Evolutionary conservation across 2,888 invertebrate species (phyloP).

Genomic region (Cerceris ruficornis): DNA sequence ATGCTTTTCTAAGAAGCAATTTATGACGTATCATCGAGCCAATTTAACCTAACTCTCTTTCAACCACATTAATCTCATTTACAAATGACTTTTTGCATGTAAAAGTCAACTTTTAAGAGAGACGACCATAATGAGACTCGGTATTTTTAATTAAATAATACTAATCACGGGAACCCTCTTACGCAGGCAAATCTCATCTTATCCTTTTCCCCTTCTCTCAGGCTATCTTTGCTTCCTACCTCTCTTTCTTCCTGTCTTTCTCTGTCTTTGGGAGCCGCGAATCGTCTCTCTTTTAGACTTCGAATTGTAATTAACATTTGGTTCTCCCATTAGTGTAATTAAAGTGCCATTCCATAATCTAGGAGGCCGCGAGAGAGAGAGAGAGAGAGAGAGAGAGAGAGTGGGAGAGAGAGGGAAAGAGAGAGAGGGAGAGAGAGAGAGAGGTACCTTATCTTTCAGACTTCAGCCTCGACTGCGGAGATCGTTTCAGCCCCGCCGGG

Average conservation of each 20-base stretch:
- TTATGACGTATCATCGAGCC: not conserved
- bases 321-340: constrained; percentile 90
- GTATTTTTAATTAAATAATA: constrained; percentile 81
- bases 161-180: constrained; percentile 77
- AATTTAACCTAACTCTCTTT: not conserved
- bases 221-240: constrained; percentile 43
- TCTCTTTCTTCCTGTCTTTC: constrained; percentile 47
- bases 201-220: constrained; percentile 37
- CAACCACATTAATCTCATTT: constrained; percentile 41
- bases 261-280: constrained; percentile 69
- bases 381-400: no score
- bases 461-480: constrained; percentile 76
- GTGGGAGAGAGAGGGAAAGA: no score
- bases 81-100: constrained; percentile 24
- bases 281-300: constrained; percentile 85
- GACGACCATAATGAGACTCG: constrained; percentile 57
- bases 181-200: constrained; percentile 65
- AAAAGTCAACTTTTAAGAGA: constrained; percentile 47
- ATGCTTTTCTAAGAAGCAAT: not conserved
- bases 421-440: constrained; percentile 23
- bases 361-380: constrained; percentile 77
- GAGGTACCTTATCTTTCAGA: constrained; percentile 81
- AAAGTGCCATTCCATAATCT: constrained; percentile 87
- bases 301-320: constrained; percentile 90
- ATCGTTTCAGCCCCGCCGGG: constrained; percentile 72